Evolutionary conservation across 2,888 invertebrate species (phyloP).

Genomic region (Incurvaria masculella): DNA sequence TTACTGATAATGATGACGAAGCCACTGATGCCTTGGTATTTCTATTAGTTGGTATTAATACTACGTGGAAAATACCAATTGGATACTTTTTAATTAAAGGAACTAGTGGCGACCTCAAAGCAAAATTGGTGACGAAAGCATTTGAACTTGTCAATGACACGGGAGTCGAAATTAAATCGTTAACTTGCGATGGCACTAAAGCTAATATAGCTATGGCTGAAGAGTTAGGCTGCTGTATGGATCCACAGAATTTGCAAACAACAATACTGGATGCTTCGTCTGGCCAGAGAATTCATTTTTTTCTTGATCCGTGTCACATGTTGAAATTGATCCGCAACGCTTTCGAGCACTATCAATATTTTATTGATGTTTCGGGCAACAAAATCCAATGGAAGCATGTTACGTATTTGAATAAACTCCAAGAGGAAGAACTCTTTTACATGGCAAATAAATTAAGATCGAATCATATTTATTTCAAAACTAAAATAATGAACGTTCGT

Average conservation of each 20-base stretch:
- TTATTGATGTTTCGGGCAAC: neutral
- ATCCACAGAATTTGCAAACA: neutral
- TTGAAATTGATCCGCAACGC: too few relatives aligned
- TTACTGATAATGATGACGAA: too few relatives aligned
- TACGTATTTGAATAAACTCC: too few relatives aligned
- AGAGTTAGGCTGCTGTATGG: slow-evolving; percentile 9
- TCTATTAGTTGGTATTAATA: too few relatives aligned
- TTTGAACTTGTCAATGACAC: neutral
- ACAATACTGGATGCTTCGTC: neutral
- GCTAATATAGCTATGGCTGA: slow-evolving; percentile 15
- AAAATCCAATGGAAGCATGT: neutral
- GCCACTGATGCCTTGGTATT: too few relatives aligned
- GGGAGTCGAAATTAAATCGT: slow-evolving; percentile 6
- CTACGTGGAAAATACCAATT: too few relatives aligned
- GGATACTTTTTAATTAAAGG: too few relatives aligned
- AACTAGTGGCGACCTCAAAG: too few relatives aligned
- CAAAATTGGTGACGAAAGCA: too few relatives aligned
- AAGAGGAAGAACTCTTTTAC: neutral
- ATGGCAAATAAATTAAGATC: slow-evolving; percentile 6
- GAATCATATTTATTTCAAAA: slow-evolving; percentile 12
- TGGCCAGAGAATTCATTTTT: too few relatives aligned
- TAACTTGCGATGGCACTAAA: slow-evolving; percentile 15
- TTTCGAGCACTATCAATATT: too few relatives aligned
- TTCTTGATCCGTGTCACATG: too few relatives aligned
- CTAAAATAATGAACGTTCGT: slow-evolving; percentile 16